Conservation (phyloP, 1,140 invertebrate species). For the Palaemon carinicauda region DNA sequence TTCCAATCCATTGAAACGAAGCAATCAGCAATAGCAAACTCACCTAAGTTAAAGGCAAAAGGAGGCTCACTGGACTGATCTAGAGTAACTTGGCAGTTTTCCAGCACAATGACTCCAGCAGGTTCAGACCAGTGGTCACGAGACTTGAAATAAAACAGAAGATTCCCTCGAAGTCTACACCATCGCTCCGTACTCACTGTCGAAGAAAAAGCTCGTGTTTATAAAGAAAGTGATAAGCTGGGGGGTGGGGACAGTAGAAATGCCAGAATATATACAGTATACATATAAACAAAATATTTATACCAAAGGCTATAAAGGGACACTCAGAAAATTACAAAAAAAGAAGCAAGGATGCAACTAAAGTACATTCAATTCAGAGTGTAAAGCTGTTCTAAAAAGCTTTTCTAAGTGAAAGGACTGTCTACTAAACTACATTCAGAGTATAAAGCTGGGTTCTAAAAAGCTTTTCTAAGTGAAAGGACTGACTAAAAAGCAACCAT, state of each 20-base stretch:
- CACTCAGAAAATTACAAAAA: too few species aligned
- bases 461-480: too few species aligned
- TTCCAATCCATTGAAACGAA: neutral
- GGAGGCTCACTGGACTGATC: slow-evolving; percentile 37
- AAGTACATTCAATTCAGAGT: too few species aligned
- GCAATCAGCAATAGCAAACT: neutral
- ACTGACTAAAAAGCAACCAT: too few species aligned
- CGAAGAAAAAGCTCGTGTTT: neutral
- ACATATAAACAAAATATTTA: too few species aligned
- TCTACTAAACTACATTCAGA: too few species aligned
- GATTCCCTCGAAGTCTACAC: slow-evolving; percentile 90
- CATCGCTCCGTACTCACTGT: slow-evolving; percentile 73
- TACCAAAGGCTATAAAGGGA: too few species aligned
- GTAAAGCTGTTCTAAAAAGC: too few species aligned
- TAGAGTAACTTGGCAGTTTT: slow-evolving; percentile 53
- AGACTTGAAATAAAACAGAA: slow-evolving; percentile 93
- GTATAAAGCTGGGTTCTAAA: too few species aligned
- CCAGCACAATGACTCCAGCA: slow-evolving; percentile 69
- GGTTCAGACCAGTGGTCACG: slow-evolving; percentile 88
- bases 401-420: too few species aligned
- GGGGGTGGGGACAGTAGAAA: neutral
- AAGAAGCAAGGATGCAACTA: too few species aligned
- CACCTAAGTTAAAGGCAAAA: slow-evolving; percentile 53
- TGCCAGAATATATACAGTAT: neutral
- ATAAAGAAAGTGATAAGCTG: neutral